These are phyloP conservation scores for Ostrea denselamellosa DNA, from an alignment of 1,140 invertebrate genomes.

Conservation along the genomic window DNA sequence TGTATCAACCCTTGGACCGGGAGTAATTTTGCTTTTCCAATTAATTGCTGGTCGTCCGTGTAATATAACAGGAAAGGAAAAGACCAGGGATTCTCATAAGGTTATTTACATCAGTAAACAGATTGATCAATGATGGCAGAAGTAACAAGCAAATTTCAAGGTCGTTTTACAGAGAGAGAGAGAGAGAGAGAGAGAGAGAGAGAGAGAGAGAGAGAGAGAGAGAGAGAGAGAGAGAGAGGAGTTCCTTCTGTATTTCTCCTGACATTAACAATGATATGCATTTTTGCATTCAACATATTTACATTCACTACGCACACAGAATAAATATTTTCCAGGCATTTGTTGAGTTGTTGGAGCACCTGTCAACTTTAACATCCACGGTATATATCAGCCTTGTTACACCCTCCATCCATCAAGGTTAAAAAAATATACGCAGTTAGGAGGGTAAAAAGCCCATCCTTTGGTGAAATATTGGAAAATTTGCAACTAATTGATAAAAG, in stretches of 20 bases:
- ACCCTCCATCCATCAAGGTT: background rate
- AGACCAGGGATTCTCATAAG: background rate
- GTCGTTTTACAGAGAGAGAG: background rate
- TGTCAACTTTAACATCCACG: no score
- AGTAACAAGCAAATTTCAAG: background rate
- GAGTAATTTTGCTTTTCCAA: background rate
- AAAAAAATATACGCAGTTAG: background rate
- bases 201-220: background rate
- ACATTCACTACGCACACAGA: no score
- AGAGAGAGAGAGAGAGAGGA: no score
- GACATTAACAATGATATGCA: no score
- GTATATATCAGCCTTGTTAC: background rate
- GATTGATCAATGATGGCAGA: background rate
- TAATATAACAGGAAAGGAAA: constrained; percentile 1
- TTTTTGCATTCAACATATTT: no score
- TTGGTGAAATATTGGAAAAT: constrained; percentile 30
- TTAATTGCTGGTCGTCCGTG: constrained; percentile 6
- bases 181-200: constrained; percentile 7
- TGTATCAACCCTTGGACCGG: background rate
- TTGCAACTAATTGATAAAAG: constrained; percentile 7
- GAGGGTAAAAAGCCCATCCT: background rate
- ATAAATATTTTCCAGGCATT: no score
- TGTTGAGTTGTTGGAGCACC: no score
- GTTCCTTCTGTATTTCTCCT: no score
- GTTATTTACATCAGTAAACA: constrained; percentile 36